phyloP scores from a whole-genome alignment of 2,113 vertebrate species.

The Sisor rabdophorus region DNA sequence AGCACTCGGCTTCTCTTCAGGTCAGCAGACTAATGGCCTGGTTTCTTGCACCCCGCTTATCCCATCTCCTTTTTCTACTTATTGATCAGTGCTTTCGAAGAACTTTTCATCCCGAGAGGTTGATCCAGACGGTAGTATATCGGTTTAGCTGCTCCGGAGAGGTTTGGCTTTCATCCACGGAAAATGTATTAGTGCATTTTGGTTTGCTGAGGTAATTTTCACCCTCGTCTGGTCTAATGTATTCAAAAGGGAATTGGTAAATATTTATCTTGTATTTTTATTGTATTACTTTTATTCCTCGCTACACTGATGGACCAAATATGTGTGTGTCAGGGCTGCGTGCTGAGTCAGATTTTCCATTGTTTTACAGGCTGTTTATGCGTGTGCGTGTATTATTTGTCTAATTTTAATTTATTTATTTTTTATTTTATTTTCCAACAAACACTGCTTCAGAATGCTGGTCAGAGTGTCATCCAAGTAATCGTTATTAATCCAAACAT shows the following conservation, averaged over 20 bases:
- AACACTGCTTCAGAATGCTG: slow-evolving; percentile 43
- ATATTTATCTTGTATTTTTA: slow-evolving; percentile 32
- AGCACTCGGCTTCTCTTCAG: slow-evolving; percentile 17
- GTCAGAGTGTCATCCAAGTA: slow-evolving; percentile 48
- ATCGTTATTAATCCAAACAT: slow-evolving; percentile 62
- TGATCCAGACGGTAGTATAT: background rate
- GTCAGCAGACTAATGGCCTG: slow-evolving; percentile 37
- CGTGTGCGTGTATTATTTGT: background rate
- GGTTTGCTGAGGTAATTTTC: slow-evolving; percentile 19
- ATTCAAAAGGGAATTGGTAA: slow-evolving; percentile 24
- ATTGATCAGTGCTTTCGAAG: slow-evolving; percentile 37
- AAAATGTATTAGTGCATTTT: slow-evolving; percentile 22
- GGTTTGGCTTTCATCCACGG: slow-evolving; percentile 32
- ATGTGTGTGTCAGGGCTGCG: background rate
- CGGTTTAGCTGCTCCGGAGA: slow-evolving; percentile 18
- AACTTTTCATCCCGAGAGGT: slow-evolving; percentile 1
- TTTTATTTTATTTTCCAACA: slow-evolving; percentile 28
- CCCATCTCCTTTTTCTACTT: slow-evolving; percentile 29
- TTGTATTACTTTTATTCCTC: slow-evolving; percentile 3
- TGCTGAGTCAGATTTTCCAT: slow-evolving; percentile 2
- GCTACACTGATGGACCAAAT: background rate
- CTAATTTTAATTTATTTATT: slow-evolving; percentile 11
- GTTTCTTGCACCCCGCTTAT: slow-evolving; percentile 27
- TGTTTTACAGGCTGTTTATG: background rate
- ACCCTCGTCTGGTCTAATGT: slow-evolving; percentile 16